Percentiles rank a stretch among this genome's conserved stretches.
phyloP scores from a whole-genome alignment of 2,888 invertebrate species.

The Clusia tigrina region DNA sequence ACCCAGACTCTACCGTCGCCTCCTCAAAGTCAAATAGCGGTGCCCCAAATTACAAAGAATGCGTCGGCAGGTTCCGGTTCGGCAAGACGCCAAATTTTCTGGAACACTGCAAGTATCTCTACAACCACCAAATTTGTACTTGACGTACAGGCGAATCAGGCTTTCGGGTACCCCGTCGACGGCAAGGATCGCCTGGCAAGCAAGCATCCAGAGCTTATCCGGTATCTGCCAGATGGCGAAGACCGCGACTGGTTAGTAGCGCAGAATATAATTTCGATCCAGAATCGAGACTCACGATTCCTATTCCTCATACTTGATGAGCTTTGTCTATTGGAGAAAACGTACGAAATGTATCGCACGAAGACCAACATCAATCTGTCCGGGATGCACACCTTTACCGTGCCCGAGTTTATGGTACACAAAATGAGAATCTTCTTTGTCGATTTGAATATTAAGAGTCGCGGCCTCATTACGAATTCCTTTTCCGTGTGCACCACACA shows the following conservation, averaged over 20 bases:
- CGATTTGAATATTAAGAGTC: constrained; percentile 63
- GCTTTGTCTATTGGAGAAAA: constrained; percentile 68
- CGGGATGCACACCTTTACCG: constrained; percentile 65
- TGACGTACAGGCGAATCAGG: constrained; percentile 65
- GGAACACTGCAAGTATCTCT: constrained; percentile 70
- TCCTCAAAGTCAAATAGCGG: constrained; percentile 23
- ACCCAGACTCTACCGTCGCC: constrained; percentile 28
- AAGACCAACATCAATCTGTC: constrained; percentile 61
- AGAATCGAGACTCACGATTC: constrained; percentile 70
- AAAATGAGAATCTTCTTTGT: constrained; percentile 68
- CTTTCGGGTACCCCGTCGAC: constrained; percentile 62
- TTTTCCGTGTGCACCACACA: constrained; percentile 45
- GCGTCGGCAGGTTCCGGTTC: constrained; percentile 28
- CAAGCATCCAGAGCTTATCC: constrained; percentile 73
- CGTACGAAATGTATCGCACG: constrained; percentile 67
- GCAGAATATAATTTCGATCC: constrained; percentile 69
- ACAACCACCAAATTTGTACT: constrained; percentile 70
- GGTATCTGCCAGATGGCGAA: constrained; percentile 71
- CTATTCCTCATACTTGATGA: constrained; percentile 71
- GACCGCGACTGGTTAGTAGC: constrained; percentile 73
- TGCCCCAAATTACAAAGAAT: constrained; percentile 3
- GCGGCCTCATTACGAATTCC: constrained; percentile 62
- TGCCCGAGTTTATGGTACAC: constrained; percentile 70
- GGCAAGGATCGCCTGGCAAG: constrained; percentile 70
- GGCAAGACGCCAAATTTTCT: constrained; percentile 64